A percentile compares a stretch with the other conserved stretches of the same genome.
These are phyloP conservation scores for Phalacrocorax carbo DNA, from an alignment of 2,113 vertebrate species.

Conservation along the genomic window DNA sequence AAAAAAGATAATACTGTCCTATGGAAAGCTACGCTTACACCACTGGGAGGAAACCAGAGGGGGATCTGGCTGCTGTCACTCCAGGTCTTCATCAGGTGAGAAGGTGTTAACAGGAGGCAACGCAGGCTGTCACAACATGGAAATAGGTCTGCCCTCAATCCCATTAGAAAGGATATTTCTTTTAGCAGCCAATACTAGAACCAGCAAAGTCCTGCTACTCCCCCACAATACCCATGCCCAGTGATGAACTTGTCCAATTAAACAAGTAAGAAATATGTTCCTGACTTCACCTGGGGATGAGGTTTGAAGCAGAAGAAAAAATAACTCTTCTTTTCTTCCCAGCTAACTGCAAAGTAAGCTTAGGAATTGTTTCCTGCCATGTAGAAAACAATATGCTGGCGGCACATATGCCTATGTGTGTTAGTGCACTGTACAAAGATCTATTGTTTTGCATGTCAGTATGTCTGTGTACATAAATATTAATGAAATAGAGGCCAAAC, in stretches of 20 bases:
- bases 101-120: not conserved
- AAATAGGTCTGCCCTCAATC: not conserved
- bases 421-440: not conserved
- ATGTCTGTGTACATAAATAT: not conserved
- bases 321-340: not conserved
- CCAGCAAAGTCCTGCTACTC: not conserved
- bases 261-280: not conserved
- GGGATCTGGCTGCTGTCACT: not conserved
- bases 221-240: not conserved
- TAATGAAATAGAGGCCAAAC: conserved; percentile 39
- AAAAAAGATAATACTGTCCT: not conserved
- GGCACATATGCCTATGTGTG: not conserved
- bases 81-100: not conserved
- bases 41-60: not conserved
- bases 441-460: conserved; percentile 8
- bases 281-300: not conserved
- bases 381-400: conserved; percentile 29
- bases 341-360: conserved; percentile 28
- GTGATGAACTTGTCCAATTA: not conserved
- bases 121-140: not conserved
- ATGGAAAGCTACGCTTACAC: not conserved
- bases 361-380: conserved; percentile 32
- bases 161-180: not conserved
- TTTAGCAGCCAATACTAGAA: not conserved
- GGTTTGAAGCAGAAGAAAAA: not conserved